A percentile compares a stretch with the other conserved stretches of the same genome.
These are phyloP conservation scores for Trichacis sp. DNA, from an alignment of 2,888 invertebrate species.

Conservation along the genomic window DNA sequence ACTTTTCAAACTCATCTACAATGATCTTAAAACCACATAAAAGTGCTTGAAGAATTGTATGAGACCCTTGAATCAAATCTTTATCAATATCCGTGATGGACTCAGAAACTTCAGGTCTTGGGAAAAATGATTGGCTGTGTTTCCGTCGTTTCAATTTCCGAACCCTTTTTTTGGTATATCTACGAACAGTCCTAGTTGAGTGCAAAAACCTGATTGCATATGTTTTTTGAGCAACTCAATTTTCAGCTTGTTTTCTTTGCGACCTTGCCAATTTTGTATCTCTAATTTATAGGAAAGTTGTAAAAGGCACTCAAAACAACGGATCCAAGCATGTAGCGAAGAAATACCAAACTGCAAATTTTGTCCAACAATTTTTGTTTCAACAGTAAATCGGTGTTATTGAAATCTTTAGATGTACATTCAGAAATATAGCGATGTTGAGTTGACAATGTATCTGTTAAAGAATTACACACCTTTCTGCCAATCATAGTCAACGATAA, in stretches of 20 bases:
- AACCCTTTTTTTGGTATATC: neutral
- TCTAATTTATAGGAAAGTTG: constrained; percentile 9
- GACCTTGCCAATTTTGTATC: neutral
- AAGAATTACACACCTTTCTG: neutral
- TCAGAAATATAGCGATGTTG: neutral
- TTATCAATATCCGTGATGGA: no score
- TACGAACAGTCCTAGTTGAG: neutral
- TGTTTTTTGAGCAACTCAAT: neutral
- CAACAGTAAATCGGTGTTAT: neutral
- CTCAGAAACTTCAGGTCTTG: no score
- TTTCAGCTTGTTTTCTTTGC: neutral
- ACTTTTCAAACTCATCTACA: no score
- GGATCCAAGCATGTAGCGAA: constrained; percentile 8
- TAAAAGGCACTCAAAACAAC: constrained; percentile 9
- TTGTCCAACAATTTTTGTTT: neutral
- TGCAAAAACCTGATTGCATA: neutral
- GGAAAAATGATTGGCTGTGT: constrained; percentile 1
- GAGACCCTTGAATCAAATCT: no score
- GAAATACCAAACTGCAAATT: constrained; percentile 4
- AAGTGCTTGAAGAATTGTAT: no score
- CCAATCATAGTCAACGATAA: neutral
- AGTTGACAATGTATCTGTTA: neutral
- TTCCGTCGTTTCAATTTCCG: neutral
- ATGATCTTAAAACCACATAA: no score
- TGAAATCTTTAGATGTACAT: neutral